Evolutionary conservation across 2,888 invertebrate genomes (phyloP).

Genomic region (Globia sparganii): DNA sequence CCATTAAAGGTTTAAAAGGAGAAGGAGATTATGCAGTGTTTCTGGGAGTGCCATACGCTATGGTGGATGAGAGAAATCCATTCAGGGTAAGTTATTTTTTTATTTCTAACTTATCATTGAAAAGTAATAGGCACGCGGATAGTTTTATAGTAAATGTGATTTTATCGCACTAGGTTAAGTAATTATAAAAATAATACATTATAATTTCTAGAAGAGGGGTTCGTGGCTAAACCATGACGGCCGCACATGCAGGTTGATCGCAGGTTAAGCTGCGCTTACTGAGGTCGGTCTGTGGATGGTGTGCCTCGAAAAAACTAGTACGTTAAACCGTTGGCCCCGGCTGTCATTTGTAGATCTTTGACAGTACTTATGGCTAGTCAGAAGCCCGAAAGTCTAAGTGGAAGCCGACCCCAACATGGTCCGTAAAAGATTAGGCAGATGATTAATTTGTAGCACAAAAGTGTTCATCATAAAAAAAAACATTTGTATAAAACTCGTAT

Average conservation of each 20-base stretch:
- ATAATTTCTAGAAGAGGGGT: background rate
- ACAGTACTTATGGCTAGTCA: background rate
- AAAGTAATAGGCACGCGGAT: background rate
- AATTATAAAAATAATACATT: background rate
- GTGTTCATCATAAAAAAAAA: background rate
- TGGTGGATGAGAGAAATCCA: slow-evolving; percentile 51
- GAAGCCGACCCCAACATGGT: too few relatives aligned
- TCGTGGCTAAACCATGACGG: background rate
- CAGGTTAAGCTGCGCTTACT: background rate
- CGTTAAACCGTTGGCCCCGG: background rate
- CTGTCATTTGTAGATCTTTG: background rate
- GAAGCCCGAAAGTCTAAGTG: background rate
- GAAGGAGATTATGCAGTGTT: slow-evolving; percentile 42
- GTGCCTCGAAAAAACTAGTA: background rate
- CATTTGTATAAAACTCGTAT: background rate
- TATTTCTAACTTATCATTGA: background rate
- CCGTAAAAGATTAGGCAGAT: background rate
- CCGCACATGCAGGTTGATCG: background rate
- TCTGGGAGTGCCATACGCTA: slow-evolving; percentile 55
- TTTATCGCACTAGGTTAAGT: background rate
- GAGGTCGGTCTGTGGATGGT: background rate
- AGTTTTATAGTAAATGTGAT: background rate
- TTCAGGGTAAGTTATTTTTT: slow-evolving; percentile 47
- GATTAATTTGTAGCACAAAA: background rate
- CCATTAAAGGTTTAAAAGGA: slow-evolving; percentile 26